phyloP scores from a whole-genome alignment of 2,888 invertebrate species.

The Drosophila parthenogenetica region DNA sequence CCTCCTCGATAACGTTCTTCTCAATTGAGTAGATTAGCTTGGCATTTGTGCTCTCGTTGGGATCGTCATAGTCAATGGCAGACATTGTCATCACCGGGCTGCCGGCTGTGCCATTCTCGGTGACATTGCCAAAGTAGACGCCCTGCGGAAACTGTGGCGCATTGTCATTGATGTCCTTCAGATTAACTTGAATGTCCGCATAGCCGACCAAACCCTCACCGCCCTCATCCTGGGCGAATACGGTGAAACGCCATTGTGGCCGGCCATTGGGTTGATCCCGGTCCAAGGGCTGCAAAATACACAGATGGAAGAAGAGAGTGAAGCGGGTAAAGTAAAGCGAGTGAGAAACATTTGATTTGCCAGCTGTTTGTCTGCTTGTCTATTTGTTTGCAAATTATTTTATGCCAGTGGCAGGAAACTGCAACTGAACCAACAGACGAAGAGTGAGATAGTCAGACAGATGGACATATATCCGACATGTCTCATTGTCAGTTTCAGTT shows the following conservation, averaged over 20 bases:
- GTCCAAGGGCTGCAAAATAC: slow-evolving; percentile 91
- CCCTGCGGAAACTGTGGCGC: slow-evolving; percentile 97
- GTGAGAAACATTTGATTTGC: slow-evolving; percentile 58
- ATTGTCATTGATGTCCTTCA: slow-evolving; percentile 99
- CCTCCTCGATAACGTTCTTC: slow-evolving; percentile 98
- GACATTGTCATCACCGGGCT: slow-evolving; percentile 99
- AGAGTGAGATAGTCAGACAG: not conserved
- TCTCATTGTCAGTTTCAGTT: slow-evolving; percentile 55
- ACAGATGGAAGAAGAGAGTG: slow-evolving; percentile 1
- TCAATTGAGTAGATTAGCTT: slow-evolving; percentile 97
- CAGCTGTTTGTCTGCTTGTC: slow-evolving; percentile 53
- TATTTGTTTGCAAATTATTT: slow-evolving; percentile 72
- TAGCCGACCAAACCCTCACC: slow-evolving; percentile 98
- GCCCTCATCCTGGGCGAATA: slow-evolving; percentile 97
- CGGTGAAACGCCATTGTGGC: slow-evolving; percentile 97
- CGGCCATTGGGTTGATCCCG: slow-evolving; percentile 98
- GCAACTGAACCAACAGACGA: slow-evolving; percentile 37
- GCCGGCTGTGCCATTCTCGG: slow-evolving; percentile 98
- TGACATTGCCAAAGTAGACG: slow-evolving; percentile 96
- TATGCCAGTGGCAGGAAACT: slow-evolving; percentile 58
- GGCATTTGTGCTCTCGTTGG: slow-evolving; percentile 97
- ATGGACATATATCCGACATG: slow-evolving; percentile 27
- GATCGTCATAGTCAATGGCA: slow-evolving; percentile 98
- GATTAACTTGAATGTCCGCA: slow-evolving; percentile 98
- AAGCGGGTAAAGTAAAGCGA: not conserved